Evolutionary conservation across 2,797 vertebrate species (phyloP).

Genomic region (Basileuterus tristriatus): DNA sequence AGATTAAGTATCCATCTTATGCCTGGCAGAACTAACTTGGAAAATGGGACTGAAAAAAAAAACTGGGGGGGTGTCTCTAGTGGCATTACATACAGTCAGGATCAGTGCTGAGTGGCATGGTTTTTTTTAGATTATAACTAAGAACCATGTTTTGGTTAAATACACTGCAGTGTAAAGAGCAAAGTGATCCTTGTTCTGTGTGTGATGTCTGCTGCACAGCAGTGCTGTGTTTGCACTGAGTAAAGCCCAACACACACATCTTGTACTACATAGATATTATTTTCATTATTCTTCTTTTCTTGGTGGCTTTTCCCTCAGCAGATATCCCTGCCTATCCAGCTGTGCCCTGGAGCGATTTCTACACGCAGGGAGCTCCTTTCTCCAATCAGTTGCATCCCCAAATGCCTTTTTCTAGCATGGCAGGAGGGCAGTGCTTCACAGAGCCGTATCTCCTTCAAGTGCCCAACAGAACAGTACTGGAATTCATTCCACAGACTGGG

Average conservation of each 20-base stretch:
- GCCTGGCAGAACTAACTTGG: not conserved
- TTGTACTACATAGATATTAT: not conserved
- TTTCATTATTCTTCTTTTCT: not conserved
- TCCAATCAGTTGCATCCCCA: not conserved
- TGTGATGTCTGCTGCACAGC: not conserved
- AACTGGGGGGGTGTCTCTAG: accelerated
- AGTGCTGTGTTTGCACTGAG: not conserved
- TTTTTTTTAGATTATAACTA: not conserved
- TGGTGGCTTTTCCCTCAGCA: not conserved
- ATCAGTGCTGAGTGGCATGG: not conserved
- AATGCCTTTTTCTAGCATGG: not conserved
- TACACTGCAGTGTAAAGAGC: not conserved
- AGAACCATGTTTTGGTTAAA: not conserved
- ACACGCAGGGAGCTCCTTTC: not conserved
- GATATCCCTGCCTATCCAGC: not conserved
- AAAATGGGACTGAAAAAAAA: not conserved
- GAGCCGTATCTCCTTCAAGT: not conserved
- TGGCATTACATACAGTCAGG: not conserved
- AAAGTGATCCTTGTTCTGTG: not conserved
- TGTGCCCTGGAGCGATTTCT: slow-evolving; percentile 46
- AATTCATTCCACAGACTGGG: not conserved
- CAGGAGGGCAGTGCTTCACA: not conserved
- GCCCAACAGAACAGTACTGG: not conserved
- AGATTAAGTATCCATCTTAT: not conserved
- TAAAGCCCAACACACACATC: not conserved